Evolutionary conservation across 1,140 invertebrate species (phyloP).

Genomic region (Bombus superbus): DNA sequence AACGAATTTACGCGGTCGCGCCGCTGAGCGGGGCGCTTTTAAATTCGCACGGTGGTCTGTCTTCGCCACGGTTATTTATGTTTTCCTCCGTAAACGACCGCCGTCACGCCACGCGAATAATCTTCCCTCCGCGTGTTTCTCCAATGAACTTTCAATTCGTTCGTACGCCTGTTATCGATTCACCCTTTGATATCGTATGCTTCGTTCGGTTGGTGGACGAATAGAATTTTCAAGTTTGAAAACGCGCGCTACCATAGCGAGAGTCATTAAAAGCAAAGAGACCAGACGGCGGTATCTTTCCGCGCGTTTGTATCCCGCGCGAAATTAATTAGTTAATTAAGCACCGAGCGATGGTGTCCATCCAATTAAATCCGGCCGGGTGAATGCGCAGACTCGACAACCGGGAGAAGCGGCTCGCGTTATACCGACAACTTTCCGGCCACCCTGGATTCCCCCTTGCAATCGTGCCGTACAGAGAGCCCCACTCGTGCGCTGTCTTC

Average conservation of each 20-base stretch:
- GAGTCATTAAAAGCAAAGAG: conserved; percentile 45
- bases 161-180: too few relatives aligned
- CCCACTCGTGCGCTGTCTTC: conserved; percentile 35
- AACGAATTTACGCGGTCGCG: conserved; percentile 46
- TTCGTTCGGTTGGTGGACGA: neutral
- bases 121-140: neutral
- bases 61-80: conserved; percentile 39
- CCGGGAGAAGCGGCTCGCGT: conserved; percentile 56
- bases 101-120: neutral
- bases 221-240: neutral
- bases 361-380: conserved; percentile 80
- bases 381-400: conserved; percentile 69
- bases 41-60: conserved; percentile 44
- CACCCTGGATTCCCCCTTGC: conserved; percentile 29
- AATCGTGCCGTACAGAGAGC: neutral
- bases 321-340: conserved; percentile 83
- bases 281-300: conserved; percentile 55
- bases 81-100: conserved; percentile 7
- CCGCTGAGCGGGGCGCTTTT: conserved; percentile 24
- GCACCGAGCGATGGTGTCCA: conserved; percentile 74
- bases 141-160: neutral
- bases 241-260: neutral
- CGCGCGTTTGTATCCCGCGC: conserved; percentile 72
- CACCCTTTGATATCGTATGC: neutral
- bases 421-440: conserved; percentile 59